Evolutionary conservation across 2,797 vertebrate species (phyloP).

Genomic region (Trachurus trachurus): DNA sequence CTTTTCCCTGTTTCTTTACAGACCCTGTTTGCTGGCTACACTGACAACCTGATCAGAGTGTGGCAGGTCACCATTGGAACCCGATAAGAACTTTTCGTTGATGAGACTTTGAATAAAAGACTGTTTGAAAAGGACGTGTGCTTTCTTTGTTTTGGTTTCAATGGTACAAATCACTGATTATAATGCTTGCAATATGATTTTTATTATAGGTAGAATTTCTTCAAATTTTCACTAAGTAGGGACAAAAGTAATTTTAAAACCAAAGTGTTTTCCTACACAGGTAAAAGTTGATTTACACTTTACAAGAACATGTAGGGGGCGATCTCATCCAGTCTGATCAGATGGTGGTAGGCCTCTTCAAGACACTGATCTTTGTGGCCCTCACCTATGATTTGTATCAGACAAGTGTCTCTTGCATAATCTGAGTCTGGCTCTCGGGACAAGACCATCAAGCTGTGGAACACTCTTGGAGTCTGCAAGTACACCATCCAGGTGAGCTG

Average conservation of each 20-base stretch:
- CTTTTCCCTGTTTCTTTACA: constrained; percentile 63
- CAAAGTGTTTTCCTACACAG: not conserved
- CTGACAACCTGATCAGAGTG: constrained; percentile 97
- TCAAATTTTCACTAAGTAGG: not conserved
- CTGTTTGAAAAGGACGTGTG: constrained; percentile 70
- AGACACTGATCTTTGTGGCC: too few species aligned
- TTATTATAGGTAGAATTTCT: not conserved
- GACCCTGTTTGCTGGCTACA: constrained; percentile 98
- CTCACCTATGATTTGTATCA: too few species aligned
- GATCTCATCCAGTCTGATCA: too few species aligned
- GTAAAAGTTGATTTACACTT: too few species aligned
- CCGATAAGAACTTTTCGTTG: constrained; percentile 85
- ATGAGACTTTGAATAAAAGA: constrained; percentile 85
- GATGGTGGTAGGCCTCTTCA: too few species aligned
- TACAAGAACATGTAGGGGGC: too few species aligned
- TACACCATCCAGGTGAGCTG: constrained; percentile 95
- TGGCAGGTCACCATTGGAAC: constrained; percentile 99
- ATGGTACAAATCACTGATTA: constrained; percentile 2
- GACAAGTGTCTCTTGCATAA: too few species aligned
- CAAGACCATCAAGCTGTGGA: constrained; percentile 98
- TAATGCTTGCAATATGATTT: not conserved
- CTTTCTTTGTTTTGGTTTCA: constrained; percentile 52
- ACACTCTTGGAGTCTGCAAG: constrained; percentile 97
- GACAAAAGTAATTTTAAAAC: not conserved
- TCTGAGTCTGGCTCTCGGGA: constrained; percentile 96